A percentile compares a stretch with the other conserved stretches of the same genome.
phyloP scores from a whole-genome alignment of 2,888 invertebrate genomes.

The Panopea generosa region DNA sequence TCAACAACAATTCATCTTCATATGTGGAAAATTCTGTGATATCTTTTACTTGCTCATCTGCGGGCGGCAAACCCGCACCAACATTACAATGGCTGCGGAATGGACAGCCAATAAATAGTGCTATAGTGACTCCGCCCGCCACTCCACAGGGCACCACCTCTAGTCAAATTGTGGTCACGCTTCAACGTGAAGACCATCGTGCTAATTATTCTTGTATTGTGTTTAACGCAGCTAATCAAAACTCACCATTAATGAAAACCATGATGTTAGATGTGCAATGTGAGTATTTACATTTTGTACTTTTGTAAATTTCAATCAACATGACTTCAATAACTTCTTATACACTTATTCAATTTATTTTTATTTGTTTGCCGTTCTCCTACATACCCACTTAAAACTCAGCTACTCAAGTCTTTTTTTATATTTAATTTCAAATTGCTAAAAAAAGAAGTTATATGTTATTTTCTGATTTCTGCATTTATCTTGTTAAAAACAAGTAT shows the following conservation, averaged over 20 bases:
- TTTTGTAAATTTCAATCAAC: neutral
- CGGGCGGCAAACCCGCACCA: constrained; percentile 76
- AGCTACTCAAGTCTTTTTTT: no score
- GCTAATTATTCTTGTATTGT: constrained; percentile 76
- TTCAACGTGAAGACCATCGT: constrained; percentile 68
- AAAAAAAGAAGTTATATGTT: no score
- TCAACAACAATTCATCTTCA: constrained; percentile 48
- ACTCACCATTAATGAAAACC: constrained; percentile 60
- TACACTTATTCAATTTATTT: neutral
- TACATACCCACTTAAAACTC: no score
- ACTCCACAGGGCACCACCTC: constrained; percentile 51
- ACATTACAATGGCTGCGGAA: constrained; percentile 73
- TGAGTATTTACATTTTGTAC: constrained; percentile 65
- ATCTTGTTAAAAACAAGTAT: no score
- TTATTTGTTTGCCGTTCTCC: neutral
- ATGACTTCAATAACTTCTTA: neutral
- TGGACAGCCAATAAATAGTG: constrained; percentile 65
- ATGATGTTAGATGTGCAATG: constrained; percentile 72
- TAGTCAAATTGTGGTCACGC: constrained; percentile 56
- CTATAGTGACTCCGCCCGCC: constrained; percentile 43
- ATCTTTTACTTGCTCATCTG: constrained; percentile 72
- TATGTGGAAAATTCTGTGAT: constrained; percentile 71
- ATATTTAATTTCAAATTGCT: no score
- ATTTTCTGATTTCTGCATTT: no score
- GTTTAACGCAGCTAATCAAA: constrained; percentile 72